Conservation (phyloP, 2,888 invertebrate genomes). For the Phrixothrix hirtus region DNA sequence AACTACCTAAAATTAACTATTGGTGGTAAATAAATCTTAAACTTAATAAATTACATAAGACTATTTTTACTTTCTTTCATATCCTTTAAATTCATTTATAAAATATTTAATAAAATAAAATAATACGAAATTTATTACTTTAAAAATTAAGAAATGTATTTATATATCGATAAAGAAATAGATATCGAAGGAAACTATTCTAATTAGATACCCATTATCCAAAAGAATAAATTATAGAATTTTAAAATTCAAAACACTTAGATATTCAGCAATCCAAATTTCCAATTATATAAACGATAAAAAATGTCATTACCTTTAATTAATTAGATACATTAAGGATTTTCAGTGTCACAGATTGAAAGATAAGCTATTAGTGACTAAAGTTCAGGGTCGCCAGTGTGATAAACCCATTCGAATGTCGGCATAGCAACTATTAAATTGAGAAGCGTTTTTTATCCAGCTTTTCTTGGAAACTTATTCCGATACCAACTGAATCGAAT, state of each 20-base stretch:
- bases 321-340: conserved; percentile 34
- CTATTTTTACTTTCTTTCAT: too few relatives aligned
- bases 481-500: too few relatives aligned
- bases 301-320: conserved; percentile 26
- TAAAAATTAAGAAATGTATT: too few relatives aligned
- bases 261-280: conserved; percentile 10
- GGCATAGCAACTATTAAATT: conserved; percentile 20
- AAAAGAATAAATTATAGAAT: conserved; percentile 9
- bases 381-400: conserved; percentile 37
- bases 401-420: conserved; percentile 28
- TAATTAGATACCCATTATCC: conserved; percentile 15
- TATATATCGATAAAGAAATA: too few relatives aligned
- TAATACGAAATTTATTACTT: too few relatives aligned
- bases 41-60: too few relatives aligned
- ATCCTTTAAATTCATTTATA: too few relatives aligned
- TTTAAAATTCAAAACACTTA: conserved; percentile 14
- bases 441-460: conserved; percentile 18
- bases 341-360: conserved; percentile 32
- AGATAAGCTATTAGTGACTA: conserved; percentile 35
- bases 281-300: conserved; percentile 21
- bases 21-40: too few relatives aligned
- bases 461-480: too few relatives aligned
- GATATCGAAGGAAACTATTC: too few relatives aligned
- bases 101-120: too few relatives aligned
- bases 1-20: too few relatives aligned